phyloP scores from a whole-genome alignment of 2,888 invertebrate genomes.

The Scaptodrosophila latifasciaeformis region DNA sequence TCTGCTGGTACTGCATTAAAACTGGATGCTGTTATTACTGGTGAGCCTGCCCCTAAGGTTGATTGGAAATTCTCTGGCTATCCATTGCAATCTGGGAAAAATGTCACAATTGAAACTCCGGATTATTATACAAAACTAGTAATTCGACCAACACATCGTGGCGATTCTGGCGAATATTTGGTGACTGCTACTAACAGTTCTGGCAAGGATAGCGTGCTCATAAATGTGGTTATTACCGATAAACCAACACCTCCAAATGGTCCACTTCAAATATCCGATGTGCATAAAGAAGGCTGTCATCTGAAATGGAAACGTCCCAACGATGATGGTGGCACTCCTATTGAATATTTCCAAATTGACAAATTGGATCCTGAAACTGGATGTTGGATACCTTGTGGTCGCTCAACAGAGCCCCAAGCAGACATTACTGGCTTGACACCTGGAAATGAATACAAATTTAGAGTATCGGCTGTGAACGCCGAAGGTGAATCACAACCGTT shows the following conservation, averaged over 20 bases:
- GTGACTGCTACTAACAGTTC: slow-evolving; percentile 91
- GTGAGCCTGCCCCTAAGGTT: slow-evolving; percentile 95
- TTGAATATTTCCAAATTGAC: slow-evolving; percentile 97
- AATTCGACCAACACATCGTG: slow-evolving; percentile 86
- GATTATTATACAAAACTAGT: slow-evolving; percentile 92
- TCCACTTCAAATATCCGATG: slow-evolving; percentile 89
- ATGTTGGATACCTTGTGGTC: slow-evolving; percentile 90
- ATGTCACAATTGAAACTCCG: slow-evolving; percentile 86
- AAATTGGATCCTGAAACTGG: slow-evolving; percentile 94
- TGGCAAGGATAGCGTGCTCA: slow-evolving; percentile 88
- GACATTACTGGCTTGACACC: slow-evolving; percentile 90
- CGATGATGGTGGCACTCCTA: slow-evolving; percentile 95
- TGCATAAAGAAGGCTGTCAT: slow-evolving; percentile 94
- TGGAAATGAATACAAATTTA: slow-evolving; percentile 95
- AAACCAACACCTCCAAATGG: slow-evolving; percentile 93
- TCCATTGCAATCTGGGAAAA: slow-evolving; percentile 82
- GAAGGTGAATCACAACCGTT: slow-evolving; percentile 98
- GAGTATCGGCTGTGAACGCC: slow-evolving; percentile 95
- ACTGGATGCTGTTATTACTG: slow-evolving; percentile 93
- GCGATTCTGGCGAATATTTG: slow-evolving; percentile 90
- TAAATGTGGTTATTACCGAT: slow-evolving; percentile 89
- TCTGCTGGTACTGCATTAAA: slow-evolving; percentile 95
- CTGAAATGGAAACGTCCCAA: slow-evolving; percentile 96
- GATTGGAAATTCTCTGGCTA: slow-evolving; percentile 93
- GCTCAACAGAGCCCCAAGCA: slow-evolving; percentile 86